Evolutionary conservation across 2,797 vertebrate species (phyloP), one percentile per base, ranked within the genome.

Genomic region (Melanitta fusca): DNA sequence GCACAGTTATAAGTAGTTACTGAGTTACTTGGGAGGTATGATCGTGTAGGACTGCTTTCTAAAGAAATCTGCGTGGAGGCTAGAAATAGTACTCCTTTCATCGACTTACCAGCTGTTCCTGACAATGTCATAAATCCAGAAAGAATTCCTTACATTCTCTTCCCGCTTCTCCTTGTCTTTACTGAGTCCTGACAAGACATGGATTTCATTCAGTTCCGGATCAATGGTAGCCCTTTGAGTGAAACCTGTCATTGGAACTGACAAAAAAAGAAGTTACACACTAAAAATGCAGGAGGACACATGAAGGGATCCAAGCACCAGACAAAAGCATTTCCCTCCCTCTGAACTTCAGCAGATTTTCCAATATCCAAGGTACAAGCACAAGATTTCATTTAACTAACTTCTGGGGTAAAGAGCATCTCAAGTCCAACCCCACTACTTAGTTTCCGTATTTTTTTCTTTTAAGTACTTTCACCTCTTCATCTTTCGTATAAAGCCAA

Each of bases 61-160:
- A 78, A 80, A 77, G 65, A 10, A 78, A 82, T 28, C 80, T 58
- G 12, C 1, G 6, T 13, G 10, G 32, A 69, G 25, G 38, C 57
- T 8, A 43, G 64, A 87, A 84, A 47, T 1, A 73, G 24, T 24
- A 62, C 4, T 14, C 18, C 9, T 65, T 71, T 51, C 6, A n/a
- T 69, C 8, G 27, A 88, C 97, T 97, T 98, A 99, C 99, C 99
- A 99, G 97, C 99, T 99, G 98, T 99, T 99, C 82, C 99, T 98
- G 74, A 99, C 99, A 39, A 99, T 99, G 98, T 99, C 99, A 60
- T 99, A 99, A 97, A 99, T 99, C 99, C 99, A 99, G 98, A 99
- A 99, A 47, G 99, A 99, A 98, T 99, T 99, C 95, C 99, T 99
- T 64, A 99, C 99, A 8, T 99, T 99, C 97, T 99, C 99, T 96